Conservation (phyloP, 2,888 invertebrate species). For the Drosophila hamatofila region DNA sequence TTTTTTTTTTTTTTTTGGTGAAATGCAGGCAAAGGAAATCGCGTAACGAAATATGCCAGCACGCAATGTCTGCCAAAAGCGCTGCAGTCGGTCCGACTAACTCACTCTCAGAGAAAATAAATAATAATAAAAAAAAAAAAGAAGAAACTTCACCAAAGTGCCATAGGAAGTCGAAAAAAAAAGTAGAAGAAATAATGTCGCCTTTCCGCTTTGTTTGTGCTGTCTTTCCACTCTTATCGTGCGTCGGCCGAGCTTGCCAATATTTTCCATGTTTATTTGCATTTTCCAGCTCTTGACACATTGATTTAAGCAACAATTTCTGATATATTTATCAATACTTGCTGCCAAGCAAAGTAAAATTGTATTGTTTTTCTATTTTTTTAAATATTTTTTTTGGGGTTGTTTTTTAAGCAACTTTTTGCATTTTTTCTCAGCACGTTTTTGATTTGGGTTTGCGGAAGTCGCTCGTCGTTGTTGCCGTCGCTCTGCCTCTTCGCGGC, state of each 20-base stretch:
- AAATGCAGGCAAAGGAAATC: constrained; percentile 60
- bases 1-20: constrained; percentile 40
- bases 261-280: constrained; percentile 60
- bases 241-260: constrained; percentile 61
- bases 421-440: constrained; percentile 7
- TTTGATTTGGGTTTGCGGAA: constrained; percentile 60
- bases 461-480: constrained; percentile 44
- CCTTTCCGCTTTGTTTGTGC: constrained; percentile 58
- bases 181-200: constrained; percentile 38
- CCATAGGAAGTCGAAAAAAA: constrained; percentile 48
- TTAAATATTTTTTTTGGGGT: not conserved
- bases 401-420: not conserved
- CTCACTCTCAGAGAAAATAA: not conserved
- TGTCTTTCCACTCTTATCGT: constrained; percentile 50
- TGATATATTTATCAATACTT: constrained; percentile 70
- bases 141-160: constrained; percentile 28
- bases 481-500: constrained; percentile 27
- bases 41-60: constrained; percentile 63
- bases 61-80: constrained; percentile 72
- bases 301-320: constrained; percentile 69
- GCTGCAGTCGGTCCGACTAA: constrained; percentile 53
- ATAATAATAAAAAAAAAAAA: constrained; percentile 1
- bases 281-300: constrained; percentile 59
- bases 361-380: constrained; percentile 51
- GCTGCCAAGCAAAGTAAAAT: constrained; percentile 59